A percentile compares a stretch with the other conserved stretches of the same genome.
These are phyloP conservation scores for Latrodectus hesperus DNA, from an alignment of 2,888 invertebrate species.

Conservation along the genomic window DNA sequence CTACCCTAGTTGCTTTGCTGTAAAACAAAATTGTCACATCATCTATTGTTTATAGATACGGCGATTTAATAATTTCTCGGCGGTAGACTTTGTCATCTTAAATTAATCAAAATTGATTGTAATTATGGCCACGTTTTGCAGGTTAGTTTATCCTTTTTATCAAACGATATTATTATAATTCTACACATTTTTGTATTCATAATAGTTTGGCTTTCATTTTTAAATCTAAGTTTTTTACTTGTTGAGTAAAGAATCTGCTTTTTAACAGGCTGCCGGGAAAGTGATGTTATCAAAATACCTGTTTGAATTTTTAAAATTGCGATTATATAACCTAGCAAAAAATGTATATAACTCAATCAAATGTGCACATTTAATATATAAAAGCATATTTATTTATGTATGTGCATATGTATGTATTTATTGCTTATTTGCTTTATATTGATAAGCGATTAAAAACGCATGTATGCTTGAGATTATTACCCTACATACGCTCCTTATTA, in stretches of 20 bases:
- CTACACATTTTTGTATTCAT: neutral
- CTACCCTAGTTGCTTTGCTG: too few relatives aligned
- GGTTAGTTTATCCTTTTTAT: conserved; percentile 11
- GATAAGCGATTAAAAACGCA: too few relatives aligned
- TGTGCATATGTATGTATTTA: too few relatives aligned
- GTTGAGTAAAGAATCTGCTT: neutral
- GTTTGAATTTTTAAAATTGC: too few relatives aligned
- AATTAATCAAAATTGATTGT: conserved; percentile 26
- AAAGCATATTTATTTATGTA: too few relatives aligned
- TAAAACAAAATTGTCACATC: conserved; percentile 9
- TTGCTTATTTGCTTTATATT: too few relatives aligned
- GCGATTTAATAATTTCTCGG: conserved; percentile 28
- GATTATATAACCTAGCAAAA: too few relatives aligned
- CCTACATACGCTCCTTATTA: too few relatives aligned
- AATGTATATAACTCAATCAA: too few relatives aligned
- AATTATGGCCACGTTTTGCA: conserved; percentile 36
- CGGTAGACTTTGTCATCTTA: conserved; percentile 33
- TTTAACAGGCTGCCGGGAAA: neutral
- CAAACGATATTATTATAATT: too few relatives aligned
- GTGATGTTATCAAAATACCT: neutral
- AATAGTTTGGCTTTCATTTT: neutral
- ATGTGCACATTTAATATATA: too few relatives aligned
- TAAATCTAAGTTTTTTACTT: neutral
- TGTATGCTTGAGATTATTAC: too few relatives aligned
- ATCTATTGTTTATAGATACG: conserved; percentile 67